Percentiles rank a stretch among this genome's conserved stretches.
These are phyloP conservation scores for Polietes domitor DNA, from an alignment of 2,888 invertebrate species.

Conservation along the genomic window DNA sequence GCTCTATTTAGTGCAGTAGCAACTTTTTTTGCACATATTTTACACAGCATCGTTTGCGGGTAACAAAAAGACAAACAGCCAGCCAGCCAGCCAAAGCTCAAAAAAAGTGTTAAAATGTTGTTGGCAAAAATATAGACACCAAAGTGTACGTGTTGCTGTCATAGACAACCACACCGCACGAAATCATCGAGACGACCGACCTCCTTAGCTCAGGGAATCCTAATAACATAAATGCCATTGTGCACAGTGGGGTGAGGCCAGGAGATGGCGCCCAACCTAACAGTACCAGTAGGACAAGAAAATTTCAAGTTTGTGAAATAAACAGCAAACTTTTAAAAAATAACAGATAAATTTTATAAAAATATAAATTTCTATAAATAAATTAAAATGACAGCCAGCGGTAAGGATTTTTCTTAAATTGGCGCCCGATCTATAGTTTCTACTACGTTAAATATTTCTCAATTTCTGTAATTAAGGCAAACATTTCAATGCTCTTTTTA, in stretches of 20 bases:
- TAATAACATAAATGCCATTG: background rate
- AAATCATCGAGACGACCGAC: constrained; percentile 22
- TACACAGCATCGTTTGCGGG: constrained; percentile 50
- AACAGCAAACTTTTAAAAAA: no score
- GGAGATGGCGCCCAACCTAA: no score
- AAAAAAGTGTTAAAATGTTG: constrained; percentile 58
- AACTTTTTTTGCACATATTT: constrained; percentile 38
- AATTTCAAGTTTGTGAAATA: no score
- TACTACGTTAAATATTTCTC: no score
- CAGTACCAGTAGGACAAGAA: no score
- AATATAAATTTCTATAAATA: no score
- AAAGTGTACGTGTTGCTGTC: constrained; percentile 66
- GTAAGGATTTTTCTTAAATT: no score
- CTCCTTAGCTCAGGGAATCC: constrained; percentile 3
- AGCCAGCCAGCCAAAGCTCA: background rate
- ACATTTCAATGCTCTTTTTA: no score
- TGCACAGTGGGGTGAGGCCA: background rate
- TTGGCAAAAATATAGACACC: constrained; percentile 32
- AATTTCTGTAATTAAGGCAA: no score
- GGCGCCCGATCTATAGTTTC: no score
- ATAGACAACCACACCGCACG: constrained; percentile 50
- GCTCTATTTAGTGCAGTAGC: constrained; percentile 61
- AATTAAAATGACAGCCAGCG: no score
- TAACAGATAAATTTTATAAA: no score
- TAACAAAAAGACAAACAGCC: constrained; percentile 14